Evolutionary conservation across 2,113 vertebrate species (phyloP).

Genomic region (Thamnophis sirtalis): DNA sequence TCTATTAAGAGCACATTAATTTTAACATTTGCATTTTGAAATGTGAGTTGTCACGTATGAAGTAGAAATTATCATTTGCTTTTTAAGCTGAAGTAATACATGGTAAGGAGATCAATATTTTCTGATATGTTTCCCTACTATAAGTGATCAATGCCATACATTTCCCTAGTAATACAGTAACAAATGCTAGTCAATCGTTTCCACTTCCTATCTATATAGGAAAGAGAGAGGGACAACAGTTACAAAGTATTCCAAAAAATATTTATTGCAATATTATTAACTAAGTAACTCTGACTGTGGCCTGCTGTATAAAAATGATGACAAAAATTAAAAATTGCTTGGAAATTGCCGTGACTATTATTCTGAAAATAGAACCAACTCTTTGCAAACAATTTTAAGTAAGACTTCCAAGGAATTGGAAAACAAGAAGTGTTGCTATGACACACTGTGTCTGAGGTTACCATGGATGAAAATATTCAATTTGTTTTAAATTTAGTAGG

Average conservation of each 20-base stretch:
- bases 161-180: background rate
- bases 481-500: background rate
- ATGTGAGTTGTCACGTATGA: background rate
- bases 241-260: background rate
- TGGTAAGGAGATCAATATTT: conserved; percentile 4
- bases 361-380: background rate
- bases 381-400: background rate
- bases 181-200: background rate
- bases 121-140: background rate
- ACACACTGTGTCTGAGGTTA: background rate
- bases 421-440: background rate
- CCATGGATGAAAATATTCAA: background rate
- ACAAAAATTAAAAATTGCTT: background rate
- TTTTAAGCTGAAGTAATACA: background rate
- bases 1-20: background rate
- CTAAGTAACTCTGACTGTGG: background rate
- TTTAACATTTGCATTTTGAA: background rate
- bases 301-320: background rate
- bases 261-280: background rate
- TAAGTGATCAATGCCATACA: background rate
- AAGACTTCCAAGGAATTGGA: background rate
- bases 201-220: background rate
- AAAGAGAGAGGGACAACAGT: background rate
- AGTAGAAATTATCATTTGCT: conserved; percentile 3
- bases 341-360: background rate